A percentile compares a stretch with the other conserved stretches of the same genome.
Conservation (phyloP, 2,113 vertebrate genomes). For the Phodopus roborovskii region DNA sequence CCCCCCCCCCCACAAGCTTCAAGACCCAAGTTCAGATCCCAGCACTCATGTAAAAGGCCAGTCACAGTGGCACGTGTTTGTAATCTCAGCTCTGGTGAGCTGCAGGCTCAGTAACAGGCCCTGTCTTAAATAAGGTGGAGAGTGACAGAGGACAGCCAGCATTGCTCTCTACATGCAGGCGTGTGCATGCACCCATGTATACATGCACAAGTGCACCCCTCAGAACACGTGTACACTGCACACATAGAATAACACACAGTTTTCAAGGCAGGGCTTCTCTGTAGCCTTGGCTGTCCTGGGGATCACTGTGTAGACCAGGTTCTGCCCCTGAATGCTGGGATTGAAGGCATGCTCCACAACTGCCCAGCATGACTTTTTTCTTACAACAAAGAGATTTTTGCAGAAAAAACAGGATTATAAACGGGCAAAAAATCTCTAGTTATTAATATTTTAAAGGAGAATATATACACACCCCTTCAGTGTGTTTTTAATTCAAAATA, state of each 20-base stretch:
- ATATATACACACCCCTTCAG: background rate
- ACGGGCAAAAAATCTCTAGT: background rate
- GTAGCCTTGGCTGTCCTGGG: background rate
- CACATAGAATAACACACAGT: background rate
- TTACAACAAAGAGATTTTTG: slow-evolving; percentile 52
- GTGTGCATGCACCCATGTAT: too few relatives aligned
- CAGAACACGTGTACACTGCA: background rate
- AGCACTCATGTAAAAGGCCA: background rate
- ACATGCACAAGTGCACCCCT: background rate
- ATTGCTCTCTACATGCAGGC: background rate
- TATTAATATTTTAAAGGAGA: slow-evolving; percentile 61
- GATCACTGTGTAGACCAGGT: background rate
- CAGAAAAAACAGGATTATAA: slow-evolving; percentile 37
- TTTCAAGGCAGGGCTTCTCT: background rate
- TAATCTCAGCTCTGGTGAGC: too few relatives aligned
- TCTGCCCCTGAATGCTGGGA: background rate
- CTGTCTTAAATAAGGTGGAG: background rate
- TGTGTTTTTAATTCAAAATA: slow-evolving; percentile 30
- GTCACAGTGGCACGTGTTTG: background rate
- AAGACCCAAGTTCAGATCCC: background rate
- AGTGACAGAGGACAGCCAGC: background rate
- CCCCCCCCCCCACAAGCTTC: too few relatives aligned
- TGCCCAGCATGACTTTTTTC: background rate
- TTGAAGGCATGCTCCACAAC: background rate
- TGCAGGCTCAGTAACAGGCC: background rate